Evolutionary conservation across 2,113 vertebrate genomes (phyloP).

Genomic region (Macrotus californicus): DNA sequence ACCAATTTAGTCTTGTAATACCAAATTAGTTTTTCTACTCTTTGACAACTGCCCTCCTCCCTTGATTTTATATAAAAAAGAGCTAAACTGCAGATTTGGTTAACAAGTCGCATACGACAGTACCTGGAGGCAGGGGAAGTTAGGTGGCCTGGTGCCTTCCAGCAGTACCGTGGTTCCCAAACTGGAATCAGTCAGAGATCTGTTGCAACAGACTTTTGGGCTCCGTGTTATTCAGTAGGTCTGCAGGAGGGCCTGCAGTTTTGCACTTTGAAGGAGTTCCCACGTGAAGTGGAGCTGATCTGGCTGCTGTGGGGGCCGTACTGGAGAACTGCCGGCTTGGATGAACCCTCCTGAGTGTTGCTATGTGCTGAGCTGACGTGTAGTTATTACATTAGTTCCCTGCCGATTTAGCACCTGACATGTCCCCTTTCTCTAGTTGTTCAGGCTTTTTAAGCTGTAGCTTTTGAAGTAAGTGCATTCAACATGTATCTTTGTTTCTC

Average conservation of each 20-base stretch:
- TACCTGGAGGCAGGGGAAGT: neutral
- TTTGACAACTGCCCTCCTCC: neutral
- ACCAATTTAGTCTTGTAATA: neutral
- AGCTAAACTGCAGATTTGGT: neutral
- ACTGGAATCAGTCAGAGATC: neutral
- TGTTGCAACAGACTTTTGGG: neutral
- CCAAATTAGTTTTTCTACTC: neutral
- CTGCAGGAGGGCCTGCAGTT: neutral
- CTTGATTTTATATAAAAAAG: neutral
- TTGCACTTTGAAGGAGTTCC: neutral
- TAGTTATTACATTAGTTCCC: neutral
- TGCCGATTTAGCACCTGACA: neutral
- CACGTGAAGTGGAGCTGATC: neutral
- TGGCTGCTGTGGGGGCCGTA: neutral
- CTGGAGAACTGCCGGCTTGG: neutral
- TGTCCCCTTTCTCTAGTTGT: neutral
- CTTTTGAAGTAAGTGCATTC: neutral
- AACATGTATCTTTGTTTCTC: neutral
- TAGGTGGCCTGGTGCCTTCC: neutral
- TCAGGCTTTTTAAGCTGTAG: neutral
- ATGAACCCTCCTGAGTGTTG: neutral
- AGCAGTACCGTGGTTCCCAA: neutral
- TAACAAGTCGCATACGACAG: neutral
- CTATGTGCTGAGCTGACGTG: neutral
- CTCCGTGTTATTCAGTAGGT: neutral